Conservation (phyloP, 2,797 vertebrate genomes). For the Pteropus rufus region DNA sequence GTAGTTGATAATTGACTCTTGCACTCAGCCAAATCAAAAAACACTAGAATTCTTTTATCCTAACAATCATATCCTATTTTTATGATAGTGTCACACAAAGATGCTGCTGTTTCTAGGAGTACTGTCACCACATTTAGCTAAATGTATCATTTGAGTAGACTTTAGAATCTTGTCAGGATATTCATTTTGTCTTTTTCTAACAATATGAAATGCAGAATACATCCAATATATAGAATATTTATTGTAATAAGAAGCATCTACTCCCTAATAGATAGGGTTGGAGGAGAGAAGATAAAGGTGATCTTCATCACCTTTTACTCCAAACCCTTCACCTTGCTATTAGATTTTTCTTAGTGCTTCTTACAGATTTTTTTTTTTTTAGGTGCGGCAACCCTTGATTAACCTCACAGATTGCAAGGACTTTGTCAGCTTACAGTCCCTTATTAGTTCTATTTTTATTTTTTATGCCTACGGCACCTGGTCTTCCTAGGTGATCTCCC, state of each 20-base stretch:
- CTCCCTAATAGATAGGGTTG: neutral
- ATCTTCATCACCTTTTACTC: neutral
- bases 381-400: too few species aligned
- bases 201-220: neutral
- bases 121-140: neutral
- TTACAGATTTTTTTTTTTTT: neutral
- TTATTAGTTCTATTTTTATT: too few species aligned
- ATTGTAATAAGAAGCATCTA: neutral
- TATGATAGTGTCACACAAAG: neutral
- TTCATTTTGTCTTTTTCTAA: neutral
- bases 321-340: neutral
- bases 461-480: too few species aligned
- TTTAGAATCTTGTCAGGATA: neutral
- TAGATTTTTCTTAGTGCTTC: neutral
- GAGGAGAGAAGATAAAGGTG: neutral
- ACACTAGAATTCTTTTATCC: neutral
- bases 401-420: too few species aligned
- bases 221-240: neutral
- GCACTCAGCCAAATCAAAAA: neutral
- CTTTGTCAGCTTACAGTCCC: too few species aligned
- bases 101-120: neutral
- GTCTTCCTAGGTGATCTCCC: too few species aligned
- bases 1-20: neutral
- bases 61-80: neutral
- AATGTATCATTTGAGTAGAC: neutral